Conservation (phyloP, 1,140 invertebrate genomes). For the Anadara kagoshimensis region DNA sequence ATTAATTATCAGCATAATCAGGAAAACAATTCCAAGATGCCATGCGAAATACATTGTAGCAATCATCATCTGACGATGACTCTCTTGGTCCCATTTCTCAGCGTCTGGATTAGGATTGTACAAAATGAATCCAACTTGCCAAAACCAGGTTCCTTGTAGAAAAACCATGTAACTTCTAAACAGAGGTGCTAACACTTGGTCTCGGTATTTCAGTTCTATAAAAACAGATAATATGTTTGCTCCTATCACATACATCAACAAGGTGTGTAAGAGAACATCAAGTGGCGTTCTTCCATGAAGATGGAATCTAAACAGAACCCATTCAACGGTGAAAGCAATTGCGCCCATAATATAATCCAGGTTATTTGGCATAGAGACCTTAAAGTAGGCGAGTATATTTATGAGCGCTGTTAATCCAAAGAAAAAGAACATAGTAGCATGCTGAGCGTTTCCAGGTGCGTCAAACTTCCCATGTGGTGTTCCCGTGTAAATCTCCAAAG, state of each 20-base stretch:
- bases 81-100: slow-evolving; percentile 70
- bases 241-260: slow-evolving; percentile 73
- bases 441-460: slow-evolving; percentile 75
- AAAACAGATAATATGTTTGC: slow-evolving; percentile 59
- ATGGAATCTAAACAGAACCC: slow-evolving; percentile 76
- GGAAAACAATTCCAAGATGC: slow-evolving; percentile 71
- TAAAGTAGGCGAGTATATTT: slow-evolving; percentile 71
- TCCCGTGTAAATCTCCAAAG: slow-evolving; percentile 71
- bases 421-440: slow-evolving; percentile 78
- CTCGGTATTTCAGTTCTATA: slow-evolving; percentile 71
- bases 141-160: slow-evolving; percentile 77
- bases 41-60: slow-evolving; percentile 75
- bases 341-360: slow-evolving; percentile 72
- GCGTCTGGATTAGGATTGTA: slow-evolving; percentile 72
- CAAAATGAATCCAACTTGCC: slow-evolving; percentile 76
- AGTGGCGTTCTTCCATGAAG: slow-evolving; percentile 74
- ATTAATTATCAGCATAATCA: slow-evolving; percentile 53
- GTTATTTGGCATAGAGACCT: slow-evolving; percentile 69
- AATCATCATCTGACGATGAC: slow-evolving; percentile 75
- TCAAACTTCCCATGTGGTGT: slow-evolving; percentile 67
- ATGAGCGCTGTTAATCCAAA: slow-evolving; percentile 74
- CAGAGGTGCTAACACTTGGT: slow-evolving; percentile 70
- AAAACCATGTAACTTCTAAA: slow-evolving; percentile 71
- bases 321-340: slow-evolving; percentile 74
- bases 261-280: slow-evolving; percentile 75